Conservation (phyloP, 2,888 invertebrate genomes). For the Gastrophysa polygoni region DNA sequence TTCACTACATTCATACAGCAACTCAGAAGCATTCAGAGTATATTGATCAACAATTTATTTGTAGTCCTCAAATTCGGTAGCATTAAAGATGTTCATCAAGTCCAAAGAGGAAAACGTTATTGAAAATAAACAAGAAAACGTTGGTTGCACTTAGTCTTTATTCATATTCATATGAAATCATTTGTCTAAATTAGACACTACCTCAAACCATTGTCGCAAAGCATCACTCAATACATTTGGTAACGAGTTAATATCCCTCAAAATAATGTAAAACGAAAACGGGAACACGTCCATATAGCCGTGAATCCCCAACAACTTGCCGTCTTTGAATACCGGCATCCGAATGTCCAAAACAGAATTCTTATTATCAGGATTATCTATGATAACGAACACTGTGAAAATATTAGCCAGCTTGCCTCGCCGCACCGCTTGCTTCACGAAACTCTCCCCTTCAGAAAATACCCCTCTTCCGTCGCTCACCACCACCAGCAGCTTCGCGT, state of each 20-base stretch:
- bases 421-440: slow-evolving; percentile 79
- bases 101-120: too few species aligned
- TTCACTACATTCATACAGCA: too few species aligned
- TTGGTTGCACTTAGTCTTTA: neutral
- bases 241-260: slow-evolving; percentile 85
- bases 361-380: slow-evolving; percentile 93
- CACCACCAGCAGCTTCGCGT: slow-evolving; percentile 86
- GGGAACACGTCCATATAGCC: slow-evolving; percentile 96
- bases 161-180: slow-evolving; percentile 13
- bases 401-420: slow-evolving; percentile 81
- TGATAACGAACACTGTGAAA: slow-evolving; percentile 93
- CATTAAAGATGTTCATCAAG: too few species aligned
- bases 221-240: slow-evolving; percentile 95
- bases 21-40: too few species aligned
- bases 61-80: too few species aligned
- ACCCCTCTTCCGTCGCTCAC: slow-evolving; percentile 96
- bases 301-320: slow-evolving; percentile 67
- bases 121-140: neutral
- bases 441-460: slow-evolving; percentile 83
- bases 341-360: slow-evolving; percentile 91
- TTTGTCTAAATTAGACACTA: slow-evolving; percentile 71
- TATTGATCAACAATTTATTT: too few species aligned
- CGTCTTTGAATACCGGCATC: slow-evolving; percentile 72
- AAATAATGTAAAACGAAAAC: slow-evolving; percentile 95
- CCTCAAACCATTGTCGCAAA: slow-evolving; percentile 97